These are phyloP conservation scores for Dasysyrphus albostriatus DNA, from an alignment of 2,888 invertebrate species.

Conservation along the genomic window DNA sequence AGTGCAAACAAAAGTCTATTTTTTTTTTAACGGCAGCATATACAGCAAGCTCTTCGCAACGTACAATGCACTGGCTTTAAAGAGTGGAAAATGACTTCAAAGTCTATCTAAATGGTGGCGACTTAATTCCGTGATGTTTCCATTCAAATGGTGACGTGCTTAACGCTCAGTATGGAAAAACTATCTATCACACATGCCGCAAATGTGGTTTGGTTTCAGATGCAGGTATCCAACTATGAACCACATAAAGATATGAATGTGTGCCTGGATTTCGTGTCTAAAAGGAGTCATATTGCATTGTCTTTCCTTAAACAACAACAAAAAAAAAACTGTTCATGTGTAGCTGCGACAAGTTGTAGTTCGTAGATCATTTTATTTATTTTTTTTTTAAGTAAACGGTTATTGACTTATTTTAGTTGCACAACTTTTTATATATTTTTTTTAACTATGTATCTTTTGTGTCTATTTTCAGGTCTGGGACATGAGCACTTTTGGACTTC, in stretches of 20 bases:
- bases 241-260: slow-evolving; percentile 9
- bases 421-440: slow-evolving; percentile 6
- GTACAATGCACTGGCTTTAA: slow-evolving; percentile 46
- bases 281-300: slow-evolving; percentile 65
- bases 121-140: slow-evolving; percentile 65
- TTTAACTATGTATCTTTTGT: slow-evolving; percentile 1
- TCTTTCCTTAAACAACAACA: slow-evolving; percentile 38
- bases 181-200: slow-evolving; percentile 42
- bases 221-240: slow-evolving; percentile 34
- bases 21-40: background rate
- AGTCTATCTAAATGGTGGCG: slow-evolving; percentile 68
- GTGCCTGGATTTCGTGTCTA: slow-evolving; percentile 26
- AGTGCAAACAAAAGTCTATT: slow-evolving; percentile 57
- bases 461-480: slow-evolving; percentile 88
- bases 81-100: slow-evolving; percentile 52
- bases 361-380: slow-evolving; percentile 27
- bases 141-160: slow-evolving; percentile 54
- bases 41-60: slow-evolving; percentile 31
- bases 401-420: slow-evolving; percentile 44
- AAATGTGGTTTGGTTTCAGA: slow-evolving; percentile 44
- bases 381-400: slow-evolving; percentile 23
- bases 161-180: slow-evolving; percentile 32
- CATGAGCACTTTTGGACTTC: slow-evolving; percentile 97
- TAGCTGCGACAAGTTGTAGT: slow-evolving; percentile 19
- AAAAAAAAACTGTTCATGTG: slow-evolving; percentile 15